These are phyloP conservation scores for Gallinago jamesoni DNA, from an alignment of 2,113 vertebrate species.

Conservation along the genomic window DNA sequence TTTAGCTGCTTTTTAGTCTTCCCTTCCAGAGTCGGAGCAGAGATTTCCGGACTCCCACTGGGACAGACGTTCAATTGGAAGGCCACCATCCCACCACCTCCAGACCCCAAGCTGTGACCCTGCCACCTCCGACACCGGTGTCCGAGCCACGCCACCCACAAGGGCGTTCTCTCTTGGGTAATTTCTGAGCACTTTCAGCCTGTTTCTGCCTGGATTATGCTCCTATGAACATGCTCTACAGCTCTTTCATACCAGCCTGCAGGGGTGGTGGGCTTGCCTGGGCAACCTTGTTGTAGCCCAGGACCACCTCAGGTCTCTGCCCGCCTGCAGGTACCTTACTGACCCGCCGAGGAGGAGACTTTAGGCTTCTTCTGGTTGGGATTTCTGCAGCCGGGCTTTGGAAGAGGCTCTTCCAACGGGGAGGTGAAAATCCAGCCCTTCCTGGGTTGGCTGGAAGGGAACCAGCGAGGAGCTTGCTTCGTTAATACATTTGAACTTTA, in stretches of 20 bases:
- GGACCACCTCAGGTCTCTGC: too few relatives aligned
- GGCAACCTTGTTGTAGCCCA: neutral
- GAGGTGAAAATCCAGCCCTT: neutral
- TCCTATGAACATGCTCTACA: neutral
- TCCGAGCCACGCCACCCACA: neutral
- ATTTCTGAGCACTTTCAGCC: neutral
- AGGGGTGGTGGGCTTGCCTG: fast-evolving
- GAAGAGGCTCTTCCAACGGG: neutral
- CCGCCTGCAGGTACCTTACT: neutral
- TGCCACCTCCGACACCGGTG: neutral
- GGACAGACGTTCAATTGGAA: neutral
- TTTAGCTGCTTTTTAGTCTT: neutral
- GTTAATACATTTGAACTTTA: slow-evolving; percentile 25
- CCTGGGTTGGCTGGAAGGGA: neutral
- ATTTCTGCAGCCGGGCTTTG: fast-evolving
- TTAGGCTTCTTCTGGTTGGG: neutral
- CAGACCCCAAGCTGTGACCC: neutral
- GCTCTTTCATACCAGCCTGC: neutral
- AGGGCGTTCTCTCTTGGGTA: neutral
- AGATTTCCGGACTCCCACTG: neutral
- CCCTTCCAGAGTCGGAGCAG: neutral
- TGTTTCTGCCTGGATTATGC: neutral
- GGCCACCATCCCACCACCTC: neutral
- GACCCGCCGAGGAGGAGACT: neutral
- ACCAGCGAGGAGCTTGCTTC: neutral